Conservation (phyloP, 2,888 invertebrate genomes). For the Mantis religiosa region DNA sequence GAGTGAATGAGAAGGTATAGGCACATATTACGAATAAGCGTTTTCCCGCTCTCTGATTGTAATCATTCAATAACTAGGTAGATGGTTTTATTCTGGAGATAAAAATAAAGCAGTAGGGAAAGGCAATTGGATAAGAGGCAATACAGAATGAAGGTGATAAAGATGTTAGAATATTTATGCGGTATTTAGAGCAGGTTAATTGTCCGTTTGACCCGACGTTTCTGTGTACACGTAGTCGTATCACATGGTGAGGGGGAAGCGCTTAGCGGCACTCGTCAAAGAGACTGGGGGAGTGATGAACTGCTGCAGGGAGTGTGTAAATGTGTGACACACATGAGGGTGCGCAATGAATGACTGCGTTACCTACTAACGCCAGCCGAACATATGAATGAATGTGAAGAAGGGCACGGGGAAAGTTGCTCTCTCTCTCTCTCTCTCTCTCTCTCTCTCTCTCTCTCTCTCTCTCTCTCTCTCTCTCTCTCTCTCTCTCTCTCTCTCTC, state of each 20-base stretch:
- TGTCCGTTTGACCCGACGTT: slow-evolving; percentile 10
- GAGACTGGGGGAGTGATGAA: slow-evolving; percentile 3
- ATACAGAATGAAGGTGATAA: not conserved
- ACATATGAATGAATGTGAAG: not conserved
- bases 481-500: too few relatives aligned
- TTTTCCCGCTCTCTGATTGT: too few relatives aligned
- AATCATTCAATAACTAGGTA: too few relatives aligned
- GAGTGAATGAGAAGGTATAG: too few relatives aligned
- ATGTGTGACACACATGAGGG: slow-evolving; percentile 6
- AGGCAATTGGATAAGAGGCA: not conserved
- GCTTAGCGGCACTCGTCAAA: slow-evolving; percentile 4
- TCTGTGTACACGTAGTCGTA: slow-evolving; percentile 2
- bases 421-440: too few relatives aligned
- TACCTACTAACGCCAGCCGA: not conserved
- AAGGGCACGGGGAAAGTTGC: not conserved
- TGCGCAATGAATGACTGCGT: not conserved
- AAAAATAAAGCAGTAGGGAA: too few relatives aligned
- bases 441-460: too few relatives aligned
- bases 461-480: too few relatives aligned
- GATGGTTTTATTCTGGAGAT: too few relatives aligned
- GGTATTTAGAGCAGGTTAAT: not conserved
- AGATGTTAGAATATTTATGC: not conserved
- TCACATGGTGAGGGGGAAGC: not conserved
- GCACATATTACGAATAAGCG: too few relatives aligned
- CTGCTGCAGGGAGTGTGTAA: slow-evolving; percentile 9